Percentiles rank a stretch among this genome's conserved stretches.
These are phyloP conservation scores for Graptemys geographica DNA, from an alignment of 2,797 vertebrate species.

Conservation along the genomic window DNA sequence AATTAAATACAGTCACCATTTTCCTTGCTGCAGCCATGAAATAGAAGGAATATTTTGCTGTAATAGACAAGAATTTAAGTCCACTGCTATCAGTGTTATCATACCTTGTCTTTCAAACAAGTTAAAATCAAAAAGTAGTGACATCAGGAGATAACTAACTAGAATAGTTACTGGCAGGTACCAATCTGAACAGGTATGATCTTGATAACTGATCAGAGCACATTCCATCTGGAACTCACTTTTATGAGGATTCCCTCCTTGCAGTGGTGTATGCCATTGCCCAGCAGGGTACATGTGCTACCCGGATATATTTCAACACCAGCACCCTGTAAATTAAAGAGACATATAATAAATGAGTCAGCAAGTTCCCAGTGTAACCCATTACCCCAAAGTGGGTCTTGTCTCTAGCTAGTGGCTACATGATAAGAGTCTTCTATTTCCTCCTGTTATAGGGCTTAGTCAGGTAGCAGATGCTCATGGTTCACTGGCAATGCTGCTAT, in stretches of 20 bases:
- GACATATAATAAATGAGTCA: neutral
- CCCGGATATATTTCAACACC: constrained; percentile 96
- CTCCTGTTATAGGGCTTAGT: neutral
- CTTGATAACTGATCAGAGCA: neutral
- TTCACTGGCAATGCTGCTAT: neutral
- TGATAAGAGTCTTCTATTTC: neutral
- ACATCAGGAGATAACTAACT: neutral
- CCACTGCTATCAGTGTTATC: neutral
- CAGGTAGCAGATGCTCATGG: neutral
- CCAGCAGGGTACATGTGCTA: constrained; percentile 87
- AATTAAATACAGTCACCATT: neutral
- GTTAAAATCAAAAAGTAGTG: neutral
- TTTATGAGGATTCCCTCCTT: constrained; percentile 97
- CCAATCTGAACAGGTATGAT: neutral
- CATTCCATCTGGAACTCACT: constrained; percentile 78
- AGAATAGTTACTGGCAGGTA: neutral
- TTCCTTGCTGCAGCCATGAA: neutral
- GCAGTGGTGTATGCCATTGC: constrained; percentile 94
- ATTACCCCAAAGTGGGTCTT: neutral
- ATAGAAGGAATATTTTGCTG: neutral
- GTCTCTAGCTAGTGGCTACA: neutral
- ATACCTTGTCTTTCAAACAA: rapidly evolving
- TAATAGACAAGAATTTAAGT: neutral
- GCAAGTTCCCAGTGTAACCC: neutral
- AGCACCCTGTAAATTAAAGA: constrained; percentile 85